phyloP scores from a whole-genome alignment of 2,113 vertebrate genomes.

The Lathamus discolor region DNA sequence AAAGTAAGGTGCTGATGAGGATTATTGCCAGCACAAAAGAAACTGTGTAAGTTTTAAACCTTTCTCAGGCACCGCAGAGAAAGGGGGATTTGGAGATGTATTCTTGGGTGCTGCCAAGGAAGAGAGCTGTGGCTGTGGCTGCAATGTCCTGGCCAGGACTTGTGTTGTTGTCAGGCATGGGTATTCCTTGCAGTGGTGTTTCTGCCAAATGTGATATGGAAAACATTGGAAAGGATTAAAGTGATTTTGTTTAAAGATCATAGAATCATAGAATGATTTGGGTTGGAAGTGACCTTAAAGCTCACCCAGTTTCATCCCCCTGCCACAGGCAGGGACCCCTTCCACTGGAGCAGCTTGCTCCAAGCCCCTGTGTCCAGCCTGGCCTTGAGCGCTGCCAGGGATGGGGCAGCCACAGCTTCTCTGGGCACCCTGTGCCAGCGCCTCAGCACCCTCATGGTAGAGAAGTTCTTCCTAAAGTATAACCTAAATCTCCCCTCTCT shows the following conservation, averaged over 20 bases:
- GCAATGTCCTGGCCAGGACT: neutral
- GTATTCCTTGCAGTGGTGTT: neutral
- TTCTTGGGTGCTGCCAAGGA: neutral
- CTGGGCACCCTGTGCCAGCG: neutral
- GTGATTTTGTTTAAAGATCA: neutral
- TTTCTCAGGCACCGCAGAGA: neutral
- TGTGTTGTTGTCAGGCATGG: rapidly evolving
- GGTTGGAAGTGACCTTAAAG: neutral
- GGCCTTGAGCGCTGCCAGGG: neutral
- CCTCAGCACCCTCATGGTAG: neutral
- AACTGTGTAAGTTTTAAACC: neutral
- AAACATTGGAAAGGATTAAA: neutral
- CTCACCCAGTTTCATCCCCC: neutral
- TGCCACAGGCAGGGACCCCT: neutral
- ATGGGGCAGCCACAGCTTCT: neutral
- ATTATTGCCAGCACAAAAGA: neutral
- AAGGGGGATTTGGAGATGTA: neutral
- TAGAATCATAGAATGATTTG: neutral
- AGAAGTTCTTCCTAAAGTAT: neutral
- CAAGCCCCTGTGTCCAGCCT: neutral
- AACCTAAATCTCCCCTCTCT: neutral
- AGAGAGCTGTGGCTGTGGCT: neutral
- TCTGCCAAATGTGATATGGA: neutral
- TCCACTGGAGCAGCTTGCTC: neutral
- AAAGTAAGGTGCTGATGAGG: neutral